Conservation (phyloP, 2,113 vertebrate genomes). For the Sturnira hondurensis region DNA sequence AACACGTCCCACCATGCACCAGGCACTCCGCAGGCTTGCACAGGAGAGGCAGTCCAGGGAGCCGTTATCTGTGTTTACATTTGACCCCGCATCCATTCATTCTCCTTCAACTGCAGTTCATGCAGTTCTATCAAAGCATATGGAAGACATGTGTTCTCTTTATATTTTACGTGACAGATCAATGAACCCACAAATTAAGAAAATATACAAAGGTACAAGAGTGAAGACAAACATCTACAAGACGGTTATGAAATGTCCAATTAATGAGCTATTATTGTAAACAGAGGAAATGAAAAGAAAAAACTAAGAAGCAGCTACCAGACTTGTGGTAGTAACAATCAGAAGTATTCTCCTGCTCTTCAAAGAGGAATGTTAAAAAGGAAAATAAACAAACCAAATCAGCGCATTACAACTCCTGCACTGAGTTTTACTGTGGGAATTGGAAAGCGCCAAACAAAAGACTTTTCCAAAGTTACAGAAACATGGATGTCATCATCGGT, state of each 20-base stretch:
- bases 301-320: not conserved
- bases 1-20: not conserved
- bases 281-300: not conserved
- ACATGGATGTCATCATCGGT: not conserved
- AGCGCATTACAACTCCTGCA: not conserved
- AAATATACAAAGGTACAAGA: not conserved
- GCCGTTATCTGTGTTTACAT: not conserved
- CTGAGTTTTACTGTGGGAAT: not conserved
- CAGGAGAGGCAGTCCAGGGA: not conserved
- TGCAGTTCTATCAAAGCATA: not conserved
- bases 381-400: not conserved
- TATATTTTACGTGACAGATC: not conserved
- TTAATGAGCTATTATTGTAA: not conserved
- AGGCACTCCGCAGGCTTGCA: rapidly evolving
- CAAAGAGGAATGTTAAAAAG: not conserved
- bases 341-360: not conserved
- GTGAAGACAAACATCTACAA: not conserved
- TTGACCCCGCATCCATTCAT: not conserved
- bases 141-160: not conserved
- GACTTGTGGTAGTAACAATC: not conserved
- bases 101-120: not conserved
- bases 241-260: not conserved
- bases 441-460: not conserved
- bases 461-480: not conserved
- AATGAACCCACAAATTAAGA: not conserved